These are phyloP conservation scores for Neolamprologus brichardi DNA, from an alignment of 2,113 vertebrate species.

Conservation along the genomic window DNA sequence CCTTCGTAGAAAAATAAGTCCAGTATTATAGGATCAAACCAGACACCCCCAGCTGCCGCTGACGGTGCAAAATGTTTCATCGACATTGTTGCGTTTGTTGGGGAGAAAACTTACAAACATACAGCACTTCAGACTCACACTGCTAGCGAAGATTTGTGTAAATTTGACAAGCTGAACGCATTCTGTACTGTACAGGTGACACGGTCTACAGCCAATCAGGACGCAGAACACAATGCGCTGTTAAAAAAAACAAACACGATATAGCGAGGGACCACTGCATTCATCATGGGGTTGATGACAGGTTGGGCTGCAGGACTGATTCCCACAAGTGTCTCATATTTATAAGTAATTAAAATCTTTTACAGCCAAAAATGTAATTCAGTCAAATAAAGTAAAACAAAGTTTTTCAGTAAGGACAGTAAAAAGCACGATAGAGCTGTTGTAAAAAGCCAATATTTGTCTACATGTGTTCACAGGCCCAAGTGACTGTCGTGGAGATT, in stretches of 20 bases:
- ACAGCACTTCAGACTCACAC: background rate
- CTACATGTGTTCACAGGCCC: background rate
- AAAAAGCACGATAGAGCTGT: background rate
- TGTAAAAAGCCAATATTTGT: background rate
- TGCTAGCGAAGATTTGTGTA: background rate
- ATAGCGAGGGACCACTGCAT: background rate
- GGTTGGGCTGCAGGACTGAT: background rate
- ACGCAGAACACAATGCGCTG: background rate
- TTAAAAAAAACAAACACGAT: rapidly evolving
- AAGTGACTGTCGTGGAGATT: too few relatives aligned
- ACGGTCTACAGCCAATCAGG: background rate
- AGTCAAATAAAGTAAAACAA: background rate
- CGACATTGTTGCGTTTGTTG: background rate
- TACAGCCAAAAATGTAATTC: background rate
- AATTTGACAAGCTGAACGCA: background rate
- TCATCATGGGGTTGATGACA: background rate
- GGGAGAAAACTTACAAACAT: background rate
- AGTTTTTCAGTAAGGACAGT: background rate
- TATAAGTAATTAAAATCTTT: background rate
- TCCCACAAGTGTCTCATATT: background rate
- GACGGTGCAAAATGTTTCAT: background rate
- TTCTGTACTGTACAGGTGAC: background rate
- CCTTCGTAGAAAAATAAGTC: background rate
- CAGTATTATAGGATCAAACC: background rate
- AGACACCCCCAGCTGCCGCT: background rate